Evolutionary conservation across 2,888 invertebrate species (phyloP).

Genomic region (Microdon myrmicae): DNA sequence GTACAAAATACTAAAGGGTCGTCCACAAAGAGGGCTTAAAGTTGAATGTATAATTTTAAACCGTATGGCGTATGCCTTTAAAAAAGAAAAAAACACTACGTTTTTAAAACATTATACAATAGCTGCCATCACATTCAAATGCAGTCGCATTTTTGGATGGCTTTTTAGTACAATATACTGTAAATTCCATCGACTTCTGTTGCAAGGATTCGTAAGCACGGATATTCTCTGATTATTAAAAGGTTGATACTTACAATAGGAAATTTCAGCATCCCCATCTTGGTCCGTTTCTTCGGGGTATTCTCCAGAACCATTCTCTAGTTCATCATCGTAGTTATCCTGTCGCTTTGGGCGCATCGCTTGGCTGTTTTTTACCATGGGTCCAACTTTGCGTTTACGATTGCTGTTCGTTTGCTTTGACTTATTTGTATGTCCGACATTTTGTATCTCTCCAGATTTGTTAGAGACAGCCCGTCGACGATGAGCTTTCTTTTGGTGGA

Average conservation of each 20-base stretch:
- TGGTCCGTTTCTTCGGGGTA: conserved; percentile 35
- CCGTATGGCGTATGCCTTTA: too few species aligned
- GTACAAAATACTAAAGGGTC: too few species aligned
- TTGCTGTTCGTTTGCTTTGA: conserved; percentile 3
- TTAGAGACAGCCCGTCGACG: conserved; percentile 9
- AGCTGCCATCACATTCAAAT: too few species aligned
- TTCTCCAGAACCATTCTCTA: conserved; percentile 32
- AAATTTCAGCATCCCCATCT: conserved; percentile 14
- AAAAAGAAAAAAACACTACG: too few species aligned
- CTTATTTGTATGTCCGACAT: neutral
- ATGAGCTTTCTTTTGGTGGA: conserved; percentile 15
- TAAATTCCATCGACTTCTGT: too few species aligned
- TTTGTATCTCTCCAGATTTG: conserved; percentile 2
- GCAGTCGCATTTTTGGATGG: too few species aligned
- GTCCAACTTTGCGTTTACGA: conserved; percentile 10
- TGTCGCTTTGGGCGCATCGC: conserved; percentile 47
- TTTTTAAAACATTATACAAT: too few species aligned
- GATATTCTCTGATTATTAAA: too few species aligned
- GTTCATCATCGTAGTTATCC: conserved; percentile 23
- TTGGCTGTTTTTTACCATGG: conserved; percentile 36
- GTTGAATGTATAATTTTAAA: too few species aligned
- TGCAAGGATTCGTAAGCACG: too few species aligned
- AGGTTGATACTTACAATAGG: conserved; percentile 29
- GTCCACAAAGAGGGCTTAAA: too few species aligned
- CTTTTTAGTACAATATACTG: too few species aligned